Percentiles rank a stretch among this genome's conserved stretches.
phyloP scores from a whole-genome alignment of 2,113 vertebrate genomes.

The mouse (Mus musculus) region GRCm39 chr9:101496001-101496500 shows the following conservation, averaged over 20 bases:
- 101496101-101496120: constrained; percentile 35
- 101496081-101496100: neutral
- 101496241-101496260: neutral
- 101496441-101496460: neutral
- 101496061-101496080: neutral
- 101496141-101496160: neutral
- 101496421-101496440: neutral
- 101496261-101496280: neutral
- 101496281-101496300: neutral
- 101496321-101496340: neutral
- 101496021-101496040: neutral
- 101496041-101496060: neutral
- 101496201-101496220: neutral
- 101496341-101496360: neutral
- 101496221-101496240: neutral
- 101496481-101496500: neutral
- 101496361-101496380: neutral
- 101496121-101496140: neutral
- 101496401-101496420: neutral
- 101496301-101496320: neutral
- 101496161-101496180: neutral
- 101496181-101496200: neutral
- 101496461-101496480: neutral
- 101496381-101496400: neutral
- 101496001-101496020: neutral